Base-by-base conservation (phyloP, 2,888 invertebrate species). In the Thereva unica region DNA sequence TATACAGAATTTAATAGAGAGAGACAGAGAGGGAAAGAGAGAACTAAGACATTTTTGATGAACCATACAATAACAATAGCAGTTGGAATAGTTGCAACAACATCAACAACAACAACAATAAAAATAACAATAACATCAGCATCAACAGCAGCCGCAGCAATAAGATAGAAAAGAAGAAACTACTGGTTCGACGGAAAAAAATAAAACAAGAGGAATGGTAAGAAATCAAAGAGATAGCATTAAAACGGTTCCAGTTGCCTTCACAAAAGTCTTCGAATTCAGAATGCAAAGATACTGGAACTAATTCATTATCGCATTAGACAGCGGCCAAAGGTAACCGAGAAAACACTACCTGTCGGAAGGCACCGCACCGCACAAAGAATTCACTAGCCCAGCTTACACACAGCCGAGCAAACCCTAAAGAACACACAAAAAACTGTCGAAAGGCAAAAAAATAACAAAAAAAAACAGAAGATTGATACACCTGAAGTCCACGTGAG, bases 231-330 rank as follows among this genome's bases (percentile, higher is more conserved):
- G 50, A 65, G 68, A 68, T 65, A 68, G 59, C 47, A 64, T 54
- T 63, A 59, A 55, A 65, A 61, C 55, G 59, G 68, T 64, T 68
- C 59, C 59, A 65, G 65, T 68, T 63, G 55, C 55, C 52, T 47
- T 41, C 37, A 61, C 42, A 45, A 53, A 38, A 41, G 47, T 37
- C 42, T 55, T 53, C 55, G 49, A 59, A 59, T 64, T 40, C 49
- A 34, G 45, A 64, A 64, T 67, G 53, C 54, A 66, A 59, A 66
- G 55, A 55, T 66, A 66, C 55, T 68, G 68, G 64, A 68, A 61
- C 68, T 68, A 68, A 68, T 68, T 65, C 59, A 68, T 66, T 68
- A 66, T 49, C 9, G 59, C 12, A 37, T 59, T 61, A 61, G 56
- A 61, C 61, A 64, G 68, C 68, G 53, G 65, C 37, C 54, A 38